Evolutionary conservation across 2,113 vertebrate species (phyloP).

Genomic region (Nettapus auritus): DNA sequence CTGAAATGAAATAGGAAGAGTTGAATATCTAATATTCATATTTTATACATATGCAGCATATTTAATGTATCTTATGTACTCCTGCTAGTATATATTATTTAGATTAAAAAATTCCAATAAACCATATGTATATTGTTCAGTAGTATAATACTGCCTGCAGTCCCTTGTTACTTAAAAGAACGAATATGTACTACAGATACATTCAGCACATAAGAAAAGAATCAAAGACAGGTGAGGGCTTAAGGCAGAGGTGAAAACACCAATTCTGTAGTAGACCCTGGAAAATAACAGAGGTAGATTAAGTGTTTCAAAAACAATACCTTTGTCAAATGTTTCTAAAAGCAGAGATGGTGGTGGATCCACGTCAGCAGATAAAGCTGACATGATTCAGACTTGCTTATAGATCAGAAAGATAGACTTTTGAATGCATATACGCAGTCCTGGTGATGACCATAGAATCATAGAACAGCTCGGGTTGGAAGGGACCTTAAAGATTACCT

Average conservation of each 20-base stretch:
- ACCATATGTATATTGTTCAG: not conserved
- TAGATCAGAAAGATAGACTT: not conserved
- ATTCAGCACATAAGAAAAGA: not conserved
- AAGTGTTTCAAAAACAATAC: not conserved
- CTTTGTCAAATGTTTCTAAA: not conserved
- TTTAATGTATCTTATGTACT: not conserved
- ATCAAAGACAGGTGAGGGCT: not conserved
- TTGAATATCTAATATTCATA: not conserved
- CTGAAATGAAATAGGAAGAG: not conserved
- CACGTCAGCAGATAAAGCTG: not conserved
- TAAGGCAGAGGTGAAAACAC: not conserved
- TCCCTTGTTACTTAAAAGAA: not conserved
- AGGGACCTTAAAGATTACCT: no score
- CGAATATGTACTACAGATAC: not conserved
- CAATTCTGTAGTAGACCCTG: not conserved
- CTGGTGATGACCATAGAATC: not conserved
- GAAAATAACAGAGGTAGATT: not conserved
- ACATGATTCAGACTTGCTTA: not conserved
- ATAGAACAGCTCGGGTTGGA: no score
- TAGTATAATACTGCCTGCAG: not conserved
- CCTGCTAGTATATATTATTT: not conserved
- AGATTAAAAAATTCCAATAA: not conserved
- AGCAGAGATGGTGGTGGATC: not conserved
- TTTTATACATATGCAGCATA: not conserved
- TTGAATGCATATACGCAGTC: not conserved